Percentiles rank a stretch among this genome's conserved stretches.
These are phyloP conservation scores for Brachionus rotundiformis DNA, from an alignment of 1,140 invertebrate species.

Conservation along the genomic window DNA sequence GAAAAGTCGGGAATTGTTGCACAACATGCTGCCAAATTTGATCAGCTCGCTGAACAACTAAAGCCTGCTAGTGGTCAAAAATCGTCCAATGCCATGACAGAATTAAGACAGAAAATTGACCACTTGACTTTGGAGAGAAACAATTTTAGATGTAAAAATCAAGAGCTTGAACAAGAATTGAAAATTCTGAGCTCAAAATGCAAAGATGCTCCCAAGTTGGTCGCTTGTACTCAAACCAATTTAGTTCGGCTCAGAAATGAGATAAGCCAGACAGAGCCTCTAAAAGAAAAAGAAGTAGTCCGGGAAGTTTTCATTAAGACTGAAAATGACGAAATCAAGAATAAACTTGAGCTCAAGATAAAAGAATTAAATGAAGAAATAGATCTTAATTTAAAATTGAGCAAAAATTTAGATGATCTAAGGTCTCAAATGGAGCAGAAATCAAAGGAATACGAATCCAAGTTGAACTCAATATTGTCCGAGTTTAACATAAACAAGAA, in stretches of 20 bases:
- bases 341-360: slow-evolving; percentile 20
- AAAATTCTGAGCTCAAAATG: neutral
- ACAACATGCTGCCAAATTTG: slow-evolving; percentile 30
- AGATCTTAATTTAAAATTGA: slow-evolving; percentile 35
- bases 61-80: neutral
- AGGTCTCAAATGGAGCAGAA: neutral
- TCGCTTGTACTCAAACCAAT: neutral
- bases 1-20: slow-evolving; percentile 11
- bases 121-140: slow-evolving; percentile 24
- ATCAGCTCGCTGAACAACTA: slow-evolving; percentile 11
- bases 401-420: slow-evolving; percentile 1
- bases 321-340: neutral
- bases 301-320: neutral
- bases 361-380: slow-evolving; percentile 9
- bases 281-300: slow-evolving; percentile 12
- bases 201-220: neutral
- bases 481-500: slow-evolving; percentile 42
- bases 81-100: neutral
- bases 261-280: neutral
- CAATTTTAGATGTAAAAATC: slow-evolving; percentile 2
- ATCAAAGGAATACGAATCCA: neutral
- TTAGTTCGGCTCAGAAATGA: neutral
- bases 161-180: slow-evolving; percentile 11
- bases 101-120: slow-evolving; percentile 22
- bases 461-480: neutral